Evolutionary conservation across 2,797 vertebrate species (phyloP), one percentile per base, ranked within the genome.

Genomic region (Sphenopsis melanotis): DNA sequence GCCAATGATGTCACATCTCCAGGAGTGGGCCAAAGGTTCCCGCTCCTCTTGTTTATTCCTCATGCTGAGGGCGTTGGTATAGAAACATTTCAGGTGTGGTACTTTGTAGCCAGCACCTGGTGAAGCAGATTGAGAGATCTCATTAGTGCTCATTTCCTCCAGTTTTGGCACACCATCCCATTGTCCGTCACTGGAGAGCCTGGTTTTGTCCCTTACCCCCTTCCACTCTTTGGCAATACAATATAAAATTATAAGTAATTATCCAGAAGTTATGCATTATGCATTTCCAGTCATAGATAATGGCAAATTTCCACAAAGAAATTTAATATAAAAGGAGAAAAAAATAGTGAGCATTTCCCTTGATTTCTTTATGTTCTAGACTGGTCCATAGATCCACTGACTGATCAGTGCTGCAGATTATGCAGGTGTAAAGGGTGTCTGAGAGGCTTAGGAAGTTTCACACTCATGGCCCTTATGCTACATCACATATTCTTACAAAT

Each of bases 51-150:
- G 15, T 60, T 60, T 68, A 41, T 1, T 47, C 34, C 21, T 88
- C 39, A 41, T 17, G 26, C 41, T 47, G 22, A 0, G 0, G 11
- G 9, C 4, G 41, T 10, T 47, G 13, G 4, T 32, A 12, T 36
- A 60, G 60, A 60, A 60, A 34, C 4, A 46, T 53, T 81, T 74
- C 66, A 53, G 60, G 53, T 53, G 46, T 27, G 30, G 15, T 27
- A 32, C 34, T 32, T 34, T 27, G 34, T 39, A 66, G 46, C 21
- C 53, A 53, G 27, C 8, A 59, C 10, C 30, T 21, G 15, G 30
- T 27, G 30, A 66, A 60, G 69, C 30, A 66, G 53, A 36, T 16
- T 41, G 12, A 47, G 26, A 17, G 34, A 41, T 66, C 18, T 24
- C 21, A 26, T 14, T 53, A 22, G 39, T 4, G 18, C 18, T 23